A percentile compares a stretch with the other conserved stretches of the same genome.
Conservation (phyloP, 2,797 vertebrate species). For the Neomorphus geoffroyi region DNA sequence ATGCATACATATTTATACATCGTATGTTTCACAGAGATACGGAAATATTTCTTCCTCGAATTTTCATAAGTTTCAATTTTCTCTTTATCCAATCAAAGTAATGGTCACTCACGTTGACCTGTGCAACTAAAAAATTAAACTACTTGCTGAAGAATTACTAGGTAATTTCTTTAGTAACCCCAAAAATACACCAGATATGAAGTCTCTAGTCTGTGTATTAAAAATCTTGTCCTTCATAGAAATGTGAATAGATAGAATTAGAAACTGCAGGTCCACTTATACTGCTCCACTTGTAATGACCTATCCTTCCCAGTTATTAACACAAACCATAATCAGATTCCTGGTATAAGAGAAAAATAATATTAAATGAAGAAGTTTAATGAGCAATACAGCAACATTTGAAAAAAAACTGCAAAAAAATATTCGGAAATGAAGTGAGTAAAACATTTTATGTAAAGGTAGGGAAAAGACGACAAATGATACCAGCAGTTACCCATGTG, state of each 20-base stretch:
- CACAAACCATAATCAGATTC: neutral
- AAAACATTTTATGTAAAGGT: neutral
- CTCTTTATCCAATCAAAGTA: neutral
- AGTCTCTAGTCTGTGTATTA: neutral
- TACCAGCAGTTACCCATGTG: neutral
- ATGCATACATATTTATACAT: neutral
- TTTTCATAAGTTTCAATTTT: neutral
- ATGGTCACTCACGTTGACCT: neutral
- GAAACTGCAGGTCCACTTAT: neutral
- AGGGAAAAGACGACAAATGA: neutral
- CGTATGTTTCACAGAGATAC: neutral
- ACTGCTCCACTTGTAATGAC: neutral
- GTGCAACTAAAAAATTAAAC: neutral
- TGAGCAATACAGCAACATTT: neutral
- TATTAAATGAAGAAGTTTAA: neutral
- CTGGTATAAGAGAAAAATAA: neutral
- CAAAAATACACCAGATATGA: neutral
- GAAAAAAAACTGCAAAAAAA: neutral
- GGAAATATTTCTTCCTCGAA: neutral
- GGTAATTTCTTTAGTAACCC: neutral
- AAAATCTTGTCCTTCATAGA: neutral
- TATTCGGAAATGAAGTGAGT: neutral
- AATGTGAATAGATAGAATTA: neutral
- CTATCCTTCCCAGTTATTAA: neutral
- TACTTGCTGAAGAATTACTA: neutral